Conservation (phyloP, 2,888 invertebrate genomes). For the Drosophila putrida region DNA sequence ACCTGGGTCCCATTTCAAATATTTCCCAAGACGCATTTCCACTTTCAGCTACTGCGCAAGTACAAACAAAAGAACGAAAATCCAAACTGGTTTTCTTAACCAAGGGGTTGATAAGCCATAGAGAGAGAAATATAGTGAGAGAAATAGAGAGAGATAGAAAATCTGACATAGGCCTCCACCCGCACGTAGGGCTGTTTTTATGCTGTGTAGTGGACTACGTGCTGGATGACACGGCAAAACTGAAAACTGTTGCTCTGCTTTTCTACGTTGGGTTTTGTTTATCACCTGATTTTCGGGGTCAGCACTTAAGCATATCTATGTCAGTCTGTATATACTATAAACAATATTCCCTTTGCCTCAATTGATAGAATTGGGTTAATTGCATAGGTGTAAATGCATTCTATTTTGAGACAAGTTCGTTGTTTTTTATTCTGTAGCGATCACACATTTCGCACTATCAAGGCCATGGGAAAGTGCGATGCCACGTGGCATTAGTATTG, state of each 20-base stretch:
- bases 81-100: constrained; percentile 49
- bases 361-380: constrained; percentile 48
- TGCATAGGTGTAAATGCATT: constrained; percentile 13
- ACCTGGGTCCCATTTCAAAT: constrained; percentile 26
- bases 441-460: background rate
- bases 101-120: constrained; percentile 50
- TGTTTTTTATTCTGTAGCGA: background rate
- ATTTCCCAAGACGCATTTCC: constrained; percentile 68
- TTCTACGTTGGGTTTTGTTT: constrained; percentile 31
- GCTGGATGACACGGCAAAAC: constrained; percentile 69
- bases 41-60: constrained; percentile 60
- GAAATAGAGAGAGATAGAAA: constrained; percentile 15
- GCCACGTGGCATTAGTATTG: constrained; percentile 48
- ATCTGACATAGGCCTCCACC: constrained; percentile 21
- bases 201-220: constrained; percentile 61
- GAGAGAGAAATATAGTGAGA: background rate
- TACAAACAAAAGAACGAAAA: constrained; percentile 53
- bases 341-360: constrained; percentile 1
- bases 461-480: constrained; percentile 24
- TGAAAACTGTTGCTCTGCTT: constrained; percentile 1
- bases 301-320: constrained; percentile 44
- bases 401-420: background rate
- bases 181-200: constrained; percentile 63
- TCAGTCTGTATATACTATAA: constrained; percentile 32
- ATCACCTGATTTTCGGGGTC: constrained; percentile 51